Conservation (phyloP, 1,140 invertebrate species). For the Drosophila truncata region DNA sequence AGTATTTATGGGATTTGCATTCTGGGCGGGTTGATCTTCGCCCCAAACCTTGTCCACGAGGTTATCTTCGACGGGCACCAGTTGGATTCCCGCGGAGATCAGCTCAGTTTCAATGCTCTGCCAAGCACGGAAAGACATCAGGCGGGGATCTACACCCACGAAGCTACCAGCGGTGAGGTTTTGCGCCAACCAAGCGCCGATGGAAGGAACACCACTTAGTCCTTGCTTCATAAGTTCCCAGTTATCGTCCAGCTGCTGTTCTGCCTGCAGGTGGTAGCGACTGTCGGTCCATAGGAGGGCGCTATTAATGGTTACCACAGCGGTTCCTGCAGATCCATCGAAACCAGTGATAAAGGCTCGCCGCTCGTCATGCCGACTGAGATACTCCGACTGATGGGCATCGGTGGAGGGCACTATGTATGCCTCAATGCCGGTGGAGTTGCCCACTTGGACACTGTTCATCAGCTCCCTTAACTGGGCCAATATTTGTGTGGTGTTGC, state of each 20-base stretch:
- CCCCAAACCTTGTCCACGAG: constrained; percentile 93
- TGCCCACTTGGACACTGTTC: constrained; percentile 40
- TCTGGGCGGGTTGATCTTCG: constrained; percentile 87
- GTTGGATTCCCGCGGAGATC: constrained; percentile 61
- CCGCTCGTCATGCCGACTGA: constrained; percentile 92
- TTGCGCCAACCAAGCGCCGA: constrained; percentile 91
- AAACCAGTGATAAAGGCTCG: constrained; percentile 95
- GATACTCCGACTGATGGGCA: constrained; percentile 96
- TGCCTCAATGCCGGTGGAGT: constrained; percentile 85
- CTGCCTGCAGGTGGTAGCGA: constrained; percentile 95
- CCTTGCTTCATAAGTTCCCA: constrained; percentile 92
- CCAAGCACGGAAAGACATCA: constrained; percentile 92
- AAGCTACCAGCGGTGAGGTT: constrained; percentile 90
- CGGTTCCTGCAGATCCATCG: constrained; percentile 94
- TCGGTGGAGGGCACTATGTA: constrained; percentile 94
- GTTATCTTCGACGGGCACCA: constrained; percentile 92
- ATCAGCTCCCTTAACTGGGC: constrained; percentile 66
- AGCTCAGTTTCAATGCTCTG: constrained; percentile 87
- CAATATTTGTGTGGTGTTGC: constrained; percentile 72
- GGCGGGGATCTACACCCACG: constrained; percentile 93
- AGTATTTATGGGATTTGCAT: constrained; percentile 88
- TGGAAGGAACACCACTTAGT: constrained; percentile 89
- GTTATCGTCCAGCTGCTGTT: constrained; percentile 88
- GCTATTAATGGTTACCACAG: constrained; percentile 92
- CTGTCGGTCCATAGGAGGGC: constrained; percentile 98